Percentiles rank a stretch among this genome's conserved stretches.
Evolutionary conservation across 2,113 vertebrate species (phyloP).

Genomic region (Microtus montanus): DNA sequence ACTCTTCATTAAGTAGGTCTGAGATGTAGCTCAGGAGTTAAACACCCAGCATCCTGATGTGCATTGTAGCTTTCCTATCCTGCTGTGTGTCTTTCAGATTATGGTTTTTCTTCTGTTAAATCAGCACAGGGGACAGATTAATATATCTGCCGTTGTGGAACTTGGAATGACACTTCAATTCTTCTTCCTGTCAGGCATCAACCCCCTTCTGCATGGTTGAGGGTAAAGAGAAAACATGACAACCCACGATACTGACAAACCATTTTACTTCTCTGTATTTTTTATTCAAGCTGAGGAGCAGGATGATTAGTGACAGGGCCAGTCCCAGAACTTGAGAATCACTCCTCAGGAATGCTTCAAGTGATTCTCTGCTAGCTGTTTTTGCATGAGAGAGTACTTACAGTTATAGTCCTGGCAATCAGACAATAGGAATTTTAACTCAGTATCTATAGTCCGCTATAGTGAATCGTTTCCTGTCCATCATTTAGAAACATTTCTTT

Average conservation of each 20-base stretch:
- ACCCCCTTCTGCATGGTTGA: background rate
- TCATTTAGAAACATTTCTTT: background rate
- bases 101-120: background rate
- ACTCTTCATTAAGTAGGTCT: background rate
- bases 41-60: background rate
- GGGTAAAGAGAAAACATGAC: background rate
- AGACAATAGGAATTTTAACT: background rate
- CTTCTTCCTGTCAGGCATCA: background rate
- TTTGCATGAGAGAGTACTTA: background rate
- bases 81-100: background rate
- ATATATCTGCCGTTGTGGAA: background rate
- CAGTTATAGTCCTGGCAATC: background rate
- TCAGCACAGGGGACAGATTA: slow-evolving; percentile 11
- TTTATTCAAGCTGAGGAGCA: background rate
- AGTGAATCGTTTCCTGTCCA: background rate
- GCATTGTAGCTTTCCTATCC: no score
- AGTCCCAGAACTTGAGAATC: background rate
- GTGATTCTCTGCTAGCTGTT: background rate
- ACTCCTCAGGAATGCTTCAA: background rate
- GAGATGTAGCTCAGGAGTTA: background rate
- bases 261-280: background rate
- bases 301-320: background rate
- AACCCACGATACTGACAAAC: background rate
- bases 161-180: background rate
- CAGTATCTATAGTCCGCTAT: background rate